Percentiles rank a stretch among this genome's conserved stretches.
phyloP scores from a whole-genome alignment of 2,113 vertebrate species.

The Pluvianellus socialis region DNA sequence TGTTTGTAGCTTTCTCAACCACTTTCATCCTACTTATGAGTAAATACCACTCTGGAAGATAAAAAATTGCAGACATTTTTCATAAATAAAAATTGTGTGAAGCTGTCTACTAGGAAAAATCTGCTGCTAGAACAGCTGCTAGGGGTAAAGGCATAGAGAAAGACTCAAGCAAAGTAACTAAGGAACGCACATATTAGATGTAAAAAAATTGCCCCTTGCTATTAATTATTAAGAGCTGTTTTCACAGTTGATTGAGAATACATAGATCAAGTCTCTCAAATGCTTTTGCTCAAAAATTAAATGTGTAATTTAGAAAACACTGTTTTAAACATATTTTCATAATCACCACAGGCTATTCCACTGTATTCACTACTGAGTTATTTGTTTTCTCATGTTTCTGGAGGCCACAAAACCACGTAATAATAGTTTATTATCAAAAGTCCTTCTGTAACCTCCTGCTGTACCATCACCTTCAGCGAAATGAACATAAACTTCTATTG shows the following conservation, averaged over 20 bases:
- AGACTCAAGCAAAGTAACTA: background rate
- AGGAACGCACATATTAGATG: background rate
- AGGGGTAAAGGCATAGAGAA: background rate
- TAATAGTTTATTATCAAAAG: background rate
- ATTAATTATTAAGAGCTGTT: constrained; percentile 24
- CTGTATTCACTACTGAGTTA: background rate
- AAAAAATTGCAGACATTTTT: background rate
- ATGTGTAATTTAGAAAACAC: background rate
- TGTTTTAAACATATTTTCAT: background rate
- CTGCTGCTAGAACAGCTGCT: background rate
- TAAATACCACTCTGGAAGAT: background rate
- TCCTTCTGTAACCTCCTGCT: background rate
- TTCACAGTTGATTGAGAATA: constrained; percentile 8
- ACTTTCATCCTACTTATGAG: background rate
- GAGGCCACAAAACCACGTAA: background rate
- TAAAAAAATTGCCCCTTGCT: background rate
- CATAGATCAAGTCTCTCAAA: background rate
- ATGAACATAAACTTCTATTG: background rate
- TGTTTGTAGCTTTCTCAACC: background rate
- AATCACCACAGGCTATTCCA: background rate
- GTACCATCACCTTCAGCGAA: background rate
- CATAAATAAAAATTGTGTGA: background rate
- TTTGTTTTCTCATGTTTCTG: background rate
- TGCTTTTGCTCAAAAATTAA: background rate
- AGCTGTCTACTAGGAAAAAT: background rate